phyloP scores from a whole-genome alignment of 2,888 invertebrate genomes.

The Ormyrus nitidulus region DNA sequence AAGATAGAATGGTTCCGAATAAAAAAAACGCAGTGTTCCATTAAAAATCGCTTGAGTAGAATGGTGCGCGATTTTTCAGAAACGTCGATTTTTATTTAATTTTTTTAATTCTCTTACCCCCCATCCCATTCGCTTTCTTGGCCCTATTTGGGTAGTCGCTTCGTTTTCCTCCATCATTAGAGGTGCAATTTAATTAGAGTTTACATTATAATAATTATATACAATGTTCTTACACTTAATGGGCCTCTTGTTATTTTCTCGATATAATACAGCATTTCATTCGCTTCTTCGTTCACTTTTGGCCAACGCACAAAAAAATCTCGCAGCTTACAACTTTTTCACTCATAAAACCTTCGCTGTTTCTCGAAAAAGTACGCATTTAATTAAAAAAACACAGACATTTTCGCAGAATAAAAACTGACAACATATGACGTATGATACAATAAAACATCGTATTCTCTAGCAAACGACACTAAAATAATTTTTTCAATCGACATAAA shows the following conservation, averaged over 20 bases:
- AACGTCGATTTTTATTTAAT: constrained; percentile 45
- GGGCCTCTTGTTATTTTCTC: constrained; percentile 63
- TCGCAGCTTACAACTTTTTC: constrained; percentile 47
- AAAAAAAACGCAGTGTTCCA: constrained; percentile 54
- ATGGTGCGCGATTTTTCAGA: constrained; percentile 54
- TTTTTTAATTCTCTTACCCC: constrained; percentile 53
- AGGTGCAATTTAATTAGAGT: constrained; percentile 66
- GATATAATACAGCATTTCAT: constrained; percentile 67
- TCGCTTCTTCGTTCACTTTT: constrained; percentile 43
- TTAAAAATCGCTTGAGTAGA: constrained; percentile 54
- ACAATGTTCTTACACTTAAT: constrained; percentile 71
- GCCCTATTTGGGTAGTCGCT: constrained; percentile 55
- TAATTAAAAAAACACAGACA: constrained; percentile 30
- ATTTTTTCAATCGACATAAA: constrained; percentile 3
- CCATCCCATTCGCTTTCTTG: constrained; percentile 31
- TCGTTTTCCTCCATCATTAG: constrained; percentile 57
- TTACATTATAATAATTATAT: constrained; percentile 72
- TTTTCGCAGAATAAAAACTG: constrained; percentile 14
- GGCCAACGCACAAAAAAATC: constrained; percentile 53
- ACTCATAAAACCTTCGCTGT: constrained; percentile 49
- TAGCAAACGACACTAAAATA: constrained; percentile 16
- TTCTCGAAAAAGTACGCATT: constrained; percentile 54
- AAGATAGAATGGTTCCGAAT: constrained; percentile 63
- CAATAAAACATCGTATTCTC: constrained; percentile 11
- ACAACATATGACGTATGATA: constrained; percentile 17